These are phyloP conservation scores for Pantelozetes paolii DNA, from an alignment of 2,888 invertebrate genomes.

Conservation along the genomic window DNA sequence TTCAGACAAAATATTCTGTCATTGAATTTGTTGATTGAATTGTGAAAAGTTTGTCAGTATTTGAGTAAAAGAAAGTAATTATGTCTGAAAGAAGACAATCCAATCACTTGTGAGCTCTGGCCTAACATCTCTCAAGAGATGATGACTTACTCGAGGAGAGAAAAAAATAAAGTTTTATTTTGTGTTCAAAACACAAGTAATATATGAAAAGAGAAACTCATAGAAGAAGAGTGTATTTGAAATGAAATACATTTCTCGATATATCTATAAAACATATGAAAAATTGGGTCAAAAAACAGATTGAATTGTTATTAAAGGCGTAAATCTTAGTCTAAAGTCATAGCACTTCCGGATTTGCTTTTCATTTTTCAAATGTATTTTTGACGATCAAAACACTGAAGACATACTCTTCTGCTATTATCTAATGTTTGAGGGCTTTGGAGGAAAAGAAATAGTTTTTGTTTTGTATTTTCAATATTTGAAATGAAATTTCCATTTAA, in stretches of 20 bases:
- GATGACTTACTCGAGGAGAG: not conserved
- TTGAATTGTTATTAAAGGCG: not conserved
- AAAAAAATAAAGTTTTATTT: not conserved
- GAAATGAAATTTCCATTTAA: not conserved
- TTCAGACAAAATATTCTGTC: too few relatives aligned
- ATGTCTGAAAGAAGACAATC: not conserved
- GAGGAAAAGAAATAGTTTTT: too few relatives aligned
- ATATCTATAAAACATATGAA: not conserved
- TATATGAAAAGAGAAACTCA: not conserved
- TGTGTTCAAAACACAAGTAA: not conserved
- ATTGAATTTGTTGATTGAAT: too few relatives aligned
- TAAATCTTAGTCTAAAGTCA: not conserved
- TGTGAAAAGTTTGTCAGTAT: too few relatives aligned
- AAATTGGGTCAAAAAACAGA: not conserved
- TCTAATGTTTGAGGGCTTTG: too few relatives aligned
- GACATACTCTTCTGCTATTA: too few relatives aligned
- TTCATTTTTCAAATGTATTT: not conserved
- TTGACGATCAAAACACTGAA: not conserved
- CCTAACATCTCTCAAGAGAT: constrained; percentile 5
- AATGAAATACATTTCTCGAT: too few relatives aligned
- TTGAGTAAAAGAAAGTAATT: not conserved
- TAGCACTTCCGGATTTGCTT: not conserved
- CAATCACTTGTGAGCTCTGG: constrained; percentile 8
- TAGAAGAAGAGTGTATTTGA: not conserved
- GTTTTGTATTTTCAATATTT: not conserved